Base-by-base conservation (phyloP, 2,113 vertebrate species). In the Perognathus longimembris region DNA sequence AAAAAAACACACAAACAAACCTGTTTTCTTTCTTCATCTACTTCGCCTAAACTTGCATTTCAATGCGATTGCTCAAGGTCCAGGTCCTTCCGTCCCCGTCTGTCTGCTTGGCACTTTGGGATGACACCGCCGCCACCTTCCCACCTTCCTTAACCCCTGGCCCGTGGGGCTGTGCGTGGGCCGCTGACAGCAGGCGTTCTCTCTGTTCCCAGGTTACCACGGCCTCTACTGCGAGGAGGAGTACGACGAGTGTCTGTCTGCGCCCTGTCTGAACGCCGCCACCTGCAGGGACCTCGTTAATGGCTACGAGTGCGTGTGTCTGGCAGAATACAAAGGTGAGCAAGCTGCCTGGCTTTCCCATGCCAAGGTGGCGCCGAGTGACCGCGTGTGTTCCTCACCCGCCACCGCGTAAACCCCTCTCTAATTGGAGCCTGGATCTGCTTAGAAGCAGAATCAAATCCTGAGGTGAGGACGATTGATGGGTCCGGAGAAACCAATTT, bases 151-250 rank as follows among this genome's bases (percentile, higher is more conserved):
- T 30, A 14, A 40, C 17, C 0, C 21, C 81, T 5, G 11, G 26
- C 57, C 11, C 0, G 30, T 40, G 67, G 17, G 9, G 50, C 50
- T 40, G 36, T 71, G 63, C 0, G 3, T 0, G 20, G 30, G 32
- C 21, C 14, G 10, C 40, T 96, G 67, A 94, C 50, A 0, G 4
- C 21, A 28, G 34, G 3, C 15, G 21, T 64, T 24, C 21, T 26
- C 94, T 92, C 88, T 95, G 91, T 87, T 87, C 82, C 94, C 90
- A 99, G 99, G 99, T 91, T 99, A 99, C 98, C 99, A 99, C 1
- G 99, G 99, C 45, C 98, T 99, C 95, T 99, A 99, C 96, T 99
- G 99, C 89, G 99, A 99, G 92, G 99, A 99, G 93, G 99, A 99
- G 77, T 99, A 99, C 92, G 99, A 99, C 0, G 99, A 99, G 95